Evolutionary conservation across 1,140 invertebrate genomes (phyloP).

Genomic region (Macrobrachium nipponense): DNA sequence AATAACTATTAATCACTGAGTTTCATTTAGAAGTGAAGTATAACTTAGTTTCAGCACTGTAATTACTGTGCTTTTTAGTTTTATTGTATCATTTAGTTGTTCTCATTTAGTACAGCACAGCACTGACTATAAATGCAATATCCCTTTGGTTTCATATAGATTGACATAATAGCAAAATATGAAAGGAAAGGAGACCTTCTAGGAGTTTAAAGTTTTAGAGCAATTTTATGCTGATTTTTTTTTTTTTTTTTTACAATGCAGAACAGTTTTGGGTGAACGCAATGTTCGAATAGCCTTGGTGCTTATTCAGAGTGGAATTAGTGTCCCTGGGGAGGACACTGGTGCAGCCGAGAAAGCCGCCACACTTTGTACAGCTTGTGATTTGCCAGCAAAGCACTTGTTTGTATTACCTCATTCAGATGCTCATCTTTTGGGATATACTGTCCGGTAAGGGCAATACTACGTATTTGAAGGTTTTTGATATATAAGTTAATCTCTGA

Average conservation of each 20-base stretch:
- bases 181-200: neutral
- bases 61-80: too few species aligned
- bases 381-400: constrained; percentile 89
- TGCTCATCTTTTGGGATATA: constrained; percentile 83
- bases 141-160: too few species aligned
- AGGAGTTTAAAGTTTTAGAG: neutral
- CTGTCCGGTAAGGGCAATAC: constrained; percentile 71
- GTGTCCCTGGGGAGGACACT: constrained; percentile 54
- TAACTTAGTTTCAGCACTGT: too few species aligned
- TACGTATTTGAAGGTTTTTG: neutral
- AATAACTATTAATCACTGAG: too few species aligned
- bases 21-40: too few species aligned
- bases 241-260: constrained; percentile 13
- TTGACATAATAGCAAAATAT: neutral
- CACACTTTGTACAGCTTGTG: constrained; percentile 88
- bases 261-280: constrained; percentile 49
- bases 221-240: neutral
- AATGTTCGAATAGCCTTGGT: constrained; percentile 58
- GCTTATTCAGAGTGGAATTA: constrained; percentile 57
- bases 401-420: constrained; percentile 92
- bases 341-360: constrained; percentile 80
- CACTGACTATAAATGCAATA: too few species aligned
- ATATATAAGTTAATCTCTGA: neutral
- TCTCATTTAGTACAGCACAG: too few species aligned
- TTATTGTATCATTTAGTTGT: too few species aligned